Percentiles rank a stretch among this genome's conserved stretches.
Evolutionary conservation across 2,797 vertebrate genomes (phyloP).

Genomic region (Crypturellus tataupa): DNA sequence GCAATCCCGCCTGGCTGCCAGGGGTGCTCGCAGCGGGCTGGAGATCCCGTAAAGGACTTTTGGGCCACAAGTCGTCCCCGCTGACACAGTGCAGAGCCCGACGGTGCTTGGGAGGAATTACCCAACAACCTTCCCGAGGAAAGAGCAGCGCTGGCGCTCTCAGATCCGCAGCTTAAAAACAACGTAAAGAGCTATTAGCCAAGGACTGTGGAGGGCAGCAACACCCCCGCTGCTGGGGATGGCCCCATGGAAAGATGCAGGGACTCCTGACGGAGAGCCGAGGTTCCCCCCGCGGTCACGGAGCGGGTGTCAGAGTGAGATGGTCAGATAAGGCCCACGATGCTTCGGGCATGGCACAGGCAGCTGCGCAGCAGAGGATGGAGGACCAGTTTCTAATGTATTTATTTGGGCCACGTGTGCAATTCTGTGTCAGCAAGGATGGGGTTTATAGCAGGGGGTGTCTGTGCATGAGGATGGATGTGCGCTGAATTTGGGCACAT

Average conservation of each 20-base stretch:
- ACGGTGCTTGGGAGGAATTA: background rate
- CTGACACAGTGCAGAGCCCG: background rate
- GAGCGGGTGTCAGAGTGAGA: rapidly evolving
- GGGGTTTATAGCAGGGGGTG: background rate
- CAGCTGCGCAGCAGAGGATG: background rate
- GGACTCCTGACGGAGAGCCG: background rate
- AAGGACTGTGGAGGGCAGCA: background rate
- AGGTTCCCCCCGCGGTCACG: background rate
- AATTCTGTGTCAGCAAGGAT: background rate
- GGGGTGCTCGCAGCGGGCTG: background rate
- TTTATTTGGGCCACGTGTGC: rapidly evolving
- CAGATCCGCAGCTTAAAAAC: background rate
- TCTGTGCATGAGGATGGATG: background rate
- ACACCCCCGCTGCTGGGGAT: background rate
- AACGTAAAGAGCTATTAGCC: background rate
- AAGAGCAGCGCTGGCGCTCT: background rate
- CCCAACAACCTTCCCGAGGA: background rate
- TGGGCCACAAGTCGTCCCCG: background rate
- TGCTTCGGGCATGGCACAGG: rapidly evolving
- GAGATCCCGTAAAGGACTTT: background rate
- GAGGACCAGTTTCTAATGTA: rapidly evolving
- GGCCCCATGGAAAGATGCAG: background rate
- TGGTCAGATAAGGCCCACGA: rapidly evolving
- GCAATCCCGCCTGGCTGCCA: background rate
- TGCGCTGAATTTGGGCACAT: background rate